Evolutionary conservation across 1,140 invertebrate genomes (phyloP).

Genomic region (Ooceraea biroi): DNA sequence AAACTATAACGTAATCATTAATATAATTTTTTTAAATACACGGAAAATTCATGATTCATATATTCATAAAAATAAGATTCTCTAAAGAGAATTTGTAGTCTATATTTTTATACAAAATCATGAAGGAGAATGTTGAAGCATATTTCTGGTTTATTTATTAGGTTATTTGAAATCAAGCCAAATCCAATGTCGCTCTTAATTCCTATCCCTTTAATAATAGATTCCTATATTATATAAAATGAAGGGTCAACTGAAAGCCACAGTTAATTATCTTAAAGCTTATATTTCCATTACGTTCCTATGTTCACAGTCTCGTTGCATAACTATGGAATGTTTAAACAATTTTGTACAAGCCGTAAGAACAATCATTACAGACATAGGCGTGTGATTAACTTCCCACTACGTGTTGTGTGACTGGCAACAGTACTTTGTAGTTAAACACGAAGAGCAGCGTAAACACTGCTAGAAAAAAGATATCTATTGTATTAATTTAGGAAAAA

Average conservation of each 20-base stretch:
- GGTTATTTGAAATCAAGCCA: not conserved
- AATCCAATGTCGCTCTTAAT: not conserved
- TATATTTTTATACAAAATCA: not conserved
- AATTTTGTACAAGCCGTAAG: not conserved
- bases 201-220: not conserved
- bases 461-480: constrained; percentile 81
- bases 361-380: not conserved
- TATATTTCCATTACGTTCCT: constrained; percentile 1
- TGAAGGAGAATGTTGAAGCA: not conserved
- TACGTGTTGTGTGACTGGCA: constrained; percentile 71
- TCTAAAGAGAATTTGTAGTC: constrained; percentile 58
- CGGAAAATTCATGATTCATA: not conserved
- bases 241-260: not conserved
- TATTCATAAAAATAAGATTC: no score
- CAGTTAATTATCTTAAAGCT: not conserved
- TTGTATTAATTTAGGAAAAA: constrained; percentile 74
- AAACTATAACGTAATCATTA: not conserved
- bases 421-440: constrained; percentile 82
- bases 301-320: not conserved
- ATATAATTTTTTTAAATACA: constrained; percentile 17
- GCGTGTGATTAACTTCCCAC: not conserved
- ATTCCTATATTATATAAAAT: not conserved
- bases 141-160: not conserved
- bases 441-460: constrained; percentile 80
- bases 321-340: not conserved